Base-by-base conservation (phyloP, 1,140 invertebrate species). In the Drosophila erecta region DNA sequence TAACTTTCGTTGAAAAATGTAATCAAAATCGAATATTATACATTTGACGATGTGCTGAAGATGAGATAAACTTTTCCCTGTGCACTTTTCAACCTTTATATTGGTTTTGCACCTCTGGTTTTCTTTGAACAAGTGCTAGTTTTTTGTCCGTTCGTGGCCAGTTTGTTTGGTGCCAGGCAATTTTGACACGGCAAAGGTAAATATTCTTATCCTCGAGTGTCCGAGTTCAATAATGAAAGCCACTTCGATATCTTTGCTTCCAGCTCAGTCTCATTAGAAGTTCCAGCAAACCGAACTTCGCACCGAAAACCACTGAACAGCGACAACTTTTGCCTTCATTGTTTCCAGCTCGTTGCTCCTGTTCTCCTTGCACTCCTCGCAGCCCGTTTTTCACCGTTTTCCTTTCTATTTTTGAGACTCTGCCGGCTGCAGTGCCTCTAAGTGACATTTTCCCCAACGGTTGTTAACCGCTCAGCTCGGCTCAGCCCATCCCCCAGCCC, bases 271-370 rank as follows among this genome's bases (percentile, higher is more conserved):
- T 74, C 69, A 73, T 74, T 74, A 75, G 59, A 65, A 75, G 60
- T 76, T 66, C 46, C 33, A 41, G 72, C 71, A 66, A 46, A 75
- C 44, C 74, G 72, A 81, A 81, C 58, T 79, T 76, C 81, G 77
- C 49, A 76, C 69, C 55, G 20, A 74, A 72, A 49, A 74, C 57
- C 71, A 72, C 54, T 49, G 58, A 74, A 53, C 57, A 74, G 78
- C 74, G 80, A 87, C 78, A 86, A 86, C 81, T 86, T 87, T 81
- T 86, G 79, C 73, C 79, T 86, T 86, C 81, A 86, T 86, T 86
- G 81, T 85, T 86, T 86, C 83, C 83, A 86, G 78, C 85, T 86
- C 78, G 81, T 83, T 86, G 81, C 61, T 47, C 51, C 53, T 67
- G 71, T 74, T 78, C 49, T 27, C 47, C 33, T 47, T 69, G 35